A percentile compares a stretch with the other conserved stretches of the same genome.
These are phyloP conservation scores for Latheticus oryzae DNA, from an alignment of 2,888 invertebrate genomes.

Conservation along the genomic window DNA sequence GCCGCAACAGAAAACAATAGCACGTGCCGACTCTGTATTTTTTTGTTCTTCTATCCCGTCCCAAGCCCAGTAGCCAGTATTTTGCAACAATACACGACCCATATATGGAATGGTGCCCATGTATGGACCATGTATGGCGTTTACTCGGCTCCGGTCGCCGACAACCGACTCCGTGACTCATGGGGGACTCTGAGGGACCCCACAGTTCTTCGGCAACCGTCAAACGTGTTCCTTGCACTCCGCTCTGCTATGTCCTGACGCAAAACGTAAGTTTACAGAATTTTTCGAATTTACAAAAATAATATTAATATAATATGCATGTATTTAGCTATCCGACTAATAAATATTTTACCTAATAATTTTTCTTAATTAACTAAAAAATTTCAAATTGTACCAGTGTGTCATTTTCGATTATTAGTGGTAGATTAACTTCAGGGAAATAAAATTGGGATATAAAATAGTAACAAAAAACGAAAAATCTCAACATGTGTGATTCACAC, in stretches of 20 bases:
- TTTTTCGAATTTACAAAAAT: constrained; percentile 15
- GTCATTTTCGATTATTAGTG: constrained; percentile 12
- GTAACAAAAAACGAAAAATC: constrained; percentile 36
- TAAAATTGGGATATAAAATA: no score
- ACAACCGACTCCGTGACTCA: constrained; percentile 56
- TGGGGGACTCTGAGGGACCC: constrained; percentile 50
- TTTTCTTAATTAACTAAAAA: background rate
- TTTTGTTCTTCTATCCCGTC: constrained; percentile 46
- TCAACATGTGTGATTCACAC: constrained; percentile 55
- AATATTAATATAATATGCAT: constrained; percentile 3
- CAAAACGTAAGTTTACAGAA: constrained; percentile 29
- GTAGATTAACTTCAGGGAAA: no score
- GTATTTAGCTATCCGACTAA: background rate
- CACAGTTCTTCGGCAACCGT: constrained; percentile 59
- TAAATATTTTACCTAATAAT: background rate
- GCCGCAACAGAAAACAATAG: constrained; percentile 58
- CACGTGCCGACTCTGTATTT: constrained; percentile 60
- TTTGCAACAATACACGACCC: constrained; percentile 58
- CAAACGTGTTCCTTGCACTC: constrained; percentile 50
- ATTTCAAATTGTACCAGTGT: constrained; percentile 12
- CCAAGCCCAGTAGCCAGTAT: constrained; percentile 59
- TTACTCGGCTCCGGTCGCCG: constrained; percentile 51
- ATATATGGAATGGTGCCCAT: constrained; percentile 62
- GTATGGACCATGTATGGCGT: constrained; percentile 57
- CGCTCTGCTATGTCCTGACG: constrained; percentile 32